Base-by-base conservation (phyloP, 2,113 vertebrate genomes). In the Lagopus muta region DNA sequence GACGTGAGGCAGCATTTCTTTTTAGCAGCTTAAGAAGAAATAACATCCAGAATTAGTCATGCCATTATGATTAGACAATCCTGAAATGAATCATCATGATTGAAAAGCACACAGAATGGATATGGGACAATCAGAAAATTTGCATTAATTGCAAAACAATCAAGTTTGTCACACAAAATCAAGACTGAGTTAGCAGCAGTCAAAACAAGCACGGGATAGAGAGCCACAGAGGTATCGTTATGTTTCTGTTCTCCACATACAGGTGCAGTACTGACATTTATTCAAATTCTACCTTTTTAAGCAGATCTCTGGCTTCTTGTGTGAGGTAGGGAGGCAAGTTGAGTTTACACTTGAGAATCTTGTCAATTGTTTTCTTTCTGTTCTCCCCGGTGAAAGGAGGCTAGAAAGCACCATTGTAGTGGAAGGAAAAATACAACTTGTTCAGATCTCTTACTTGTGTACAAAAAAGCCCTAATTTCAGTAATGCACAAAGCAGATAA, bases 281-380 rank as follows among this genome's bases (percentile, higher is more conserved):
- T 62, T 50, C 32, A 91, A 91, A 38, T 25, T 18, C 55, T 98
- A 99, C 99, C 98, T 99, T 99, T 98, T 99, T 99, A 93, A 99
- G 98, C 95, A 99, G 98, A 97, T 99, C 99, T 98, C 99, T 98
- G 98, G 99, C 99, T 98, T 99, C 99, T 98, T 99, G 99, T 92
- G 99, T 99, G 98, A 99, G 99, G 99, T 99, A 99, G 98, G 99
- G 99, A 98, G 99, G 99, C 97, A 99, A 98, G 97, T 99, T 99
- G 96, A 99, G 98, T 98, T 99, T 99, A 98, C 99, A 99, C 97
- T 99, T 99, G 92, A 99, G 97, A 96, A 99, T 99, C 98, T 99
- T 99, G 97, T 99, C 99, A 95, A 99, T 99, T 10, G 99, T 99
- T 98, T 99, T 99, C 97, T 99, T 99, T 94, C 99, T 97, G 95